Percentiles rank a stretch among this genome's conserved stretches.
Conservation (phyloP, 1,140 invertebrate genomes). For the Colletes gigas region DNA sequence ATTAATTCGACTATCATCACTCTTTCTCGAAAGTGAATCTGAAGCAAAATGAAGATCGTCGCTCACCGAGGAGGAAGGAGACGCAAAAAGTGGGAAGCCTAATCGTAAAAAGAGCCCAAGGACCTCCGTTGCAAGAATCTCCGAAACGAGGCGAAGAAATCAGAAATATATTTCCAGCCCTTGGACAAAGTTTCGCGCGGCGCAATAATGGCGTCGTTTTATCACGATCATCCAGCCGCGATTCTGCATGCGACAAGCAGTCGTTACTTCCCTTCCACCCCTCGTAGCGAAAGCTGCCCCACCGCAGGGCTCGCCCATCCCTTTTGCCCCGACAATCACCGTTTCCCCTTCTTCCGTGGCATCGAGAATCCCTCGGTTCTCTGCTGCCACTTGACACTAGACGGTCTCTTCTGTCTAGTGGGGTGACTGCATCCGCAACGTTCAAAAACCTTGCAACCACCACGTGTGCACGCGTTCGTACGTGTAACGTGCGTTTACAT, state of each 20-base stretch:
- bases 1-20: not conserved
- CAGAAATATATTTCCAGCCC: not conserved
- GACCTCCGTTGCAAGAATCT: not conserved
- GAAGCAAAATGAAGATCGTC: not conserved
- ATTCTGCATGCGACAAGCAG: conserved; percentile 61
- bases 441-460: conserved; percentile 46
- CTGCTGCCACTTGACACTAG: conserved; percentile 67
- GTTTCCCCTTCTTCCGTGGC: conserved; percentile 24
- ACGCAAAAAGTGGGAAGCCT: not conserved
- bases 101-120: too few species aligned
- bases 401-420: conserved; percentile 66
- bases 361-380: conserved; percentile 34
- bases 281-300: conserved; percentile 13
- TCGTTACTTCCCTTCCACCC: conserved; percentile 42
- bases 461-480: not conserved
- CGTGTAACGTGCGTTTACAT: not conserved
- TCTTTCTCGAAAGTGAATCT: not conserved
- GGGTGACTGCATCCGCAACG: conserved; percentile 58
- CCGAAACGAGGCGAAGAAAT: not conserved
- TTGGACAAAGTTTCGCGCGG: not conserved
- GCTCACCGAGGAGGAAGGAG: too few species aligned
- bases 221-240: conserved; percentile 59
- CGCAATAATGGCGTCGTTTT: conserved; percentile 57
- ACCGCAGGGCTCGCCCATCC: not conserved
- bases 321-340: conserved; percentile 27